These are phyloP conservation scores for Urocynchramus pylzowi DNA, from an alignment of 2,113 vertebrate genomes.

Conservation along the genomic window DNA sequence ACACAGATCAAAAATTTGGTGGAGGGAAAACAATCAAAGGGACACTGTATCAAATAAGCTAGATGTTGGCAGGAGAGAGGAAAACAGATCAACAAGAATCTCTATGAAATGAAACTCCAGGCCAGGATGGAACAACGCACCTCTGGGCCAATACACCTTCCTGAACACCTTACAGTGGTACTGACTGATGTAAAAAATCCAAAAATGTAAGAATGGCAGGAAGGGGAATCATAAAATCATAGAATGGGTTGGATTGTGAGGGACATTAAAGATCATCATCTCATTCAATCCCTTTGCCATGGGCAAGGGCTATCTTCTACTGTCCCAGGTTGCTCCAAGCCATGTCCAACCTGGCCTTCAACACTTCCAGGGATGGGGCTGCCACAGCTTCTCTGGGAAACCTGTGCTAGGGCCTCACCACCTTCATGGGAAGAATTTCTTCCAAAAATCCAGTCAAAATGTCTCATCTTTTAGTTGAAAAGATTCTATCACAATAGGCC, in stretches of 20 bases:
- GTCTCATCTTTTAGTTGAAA: not conserved
- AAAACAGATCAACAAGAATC: not conserved
- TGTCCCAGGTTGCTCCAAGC: not conserved
- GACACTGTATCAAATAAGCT: not conserved
- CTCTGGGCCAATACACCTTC: not conserved
- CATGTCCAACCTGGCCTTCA: accelerated
- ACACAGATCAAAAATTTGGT: not conserved
- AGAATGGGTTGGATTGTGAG: not conserved
- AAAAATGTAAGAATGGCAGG: not conserved
- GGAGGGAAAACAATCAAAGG: not conserved
- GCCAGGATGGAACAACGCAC: not conserved
- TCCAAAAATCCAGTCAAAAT: not conserved
- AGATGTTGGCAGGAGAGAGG: not conserved
- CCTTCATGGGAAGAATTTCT: not conserved
- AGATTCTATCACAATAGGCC: not conserved
- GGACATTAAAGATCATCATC: not conserved
- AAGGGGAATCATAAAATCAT: not conserved
- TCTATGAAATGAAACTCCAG: not conserved
- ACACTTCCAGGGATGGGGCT: not conserved
- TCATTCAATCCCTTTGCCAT: not conserved
- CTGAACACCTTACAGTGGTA: not conserved
- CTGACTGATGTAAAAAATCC: not conserved
- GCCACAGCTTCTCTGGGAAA: not conserved
- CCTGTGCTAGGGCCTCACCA: accelerated
- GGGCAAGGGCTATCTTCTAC: not conserved